Conservation (phyloP, 2,888 invertebrate genomes). For the Eucera pruinosa region DNA sequence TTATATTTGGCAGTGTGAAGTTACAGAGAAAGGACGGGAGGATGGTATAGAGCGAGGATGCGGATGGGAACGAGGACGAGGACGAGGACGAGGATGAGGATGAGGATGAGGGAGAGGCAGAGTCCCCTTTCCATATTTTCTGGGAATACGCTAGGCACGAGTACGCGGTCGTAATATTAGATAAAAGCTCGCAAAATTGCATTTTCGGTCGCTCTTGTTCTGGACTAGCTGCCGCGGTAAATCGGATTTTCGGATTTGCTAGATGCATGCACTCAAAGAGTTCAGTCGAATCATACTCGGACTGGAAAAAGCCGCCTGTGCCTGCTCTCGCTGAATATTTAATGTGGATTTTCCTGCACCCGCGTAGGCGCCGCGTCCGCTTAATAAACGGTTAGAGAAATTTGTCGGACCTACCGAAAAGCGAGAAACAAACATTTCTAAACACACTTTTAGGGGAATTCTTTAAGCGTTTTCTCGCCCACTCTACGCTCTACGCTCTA, state of each 20-base stretch:
- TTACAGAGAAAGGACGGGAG: too few species aligned
- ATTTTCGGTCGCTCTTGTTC: constrained; percentile 66
- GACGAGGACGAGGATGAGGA: too few species aligned
- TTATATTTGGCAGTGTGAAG: constrained; percentile 40
- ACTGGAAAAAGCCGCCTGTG: constrained; percentile 42
- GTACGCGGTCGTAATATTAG: constrained; percentile 65
- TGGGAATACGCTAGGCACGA: constrained; percentile 51
- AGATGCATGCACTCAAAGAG: constrained; percentile 73
- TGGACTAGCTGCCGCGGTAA: constrained; percentile 61
- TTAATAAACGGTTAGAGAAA: constrained; percentile 11
- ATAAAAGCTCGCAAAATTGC: constrained; percentile 70
- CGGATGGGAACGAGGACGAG: neutral
- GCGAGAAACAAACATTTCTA: too few species aligned
- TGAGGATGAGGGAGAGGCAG: neutral
- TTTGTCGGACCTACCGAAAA: neutral
- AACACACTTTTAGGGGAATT: neutral
- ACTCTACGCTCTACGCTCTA: too few species aligned
- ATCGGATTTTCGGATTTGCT: constrained; percentile 75
- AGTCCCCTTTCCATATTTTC: constrained; percentile 57
- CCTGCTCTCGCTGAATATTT: constrained; percentile 60
- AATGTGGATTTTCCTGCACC: constrained; percentile 39
- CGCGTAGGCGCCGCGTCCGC: neutral
- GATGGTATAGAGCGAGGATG: constrained; percentile 1
- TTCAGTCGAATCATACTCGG: constrained; percentile 57
- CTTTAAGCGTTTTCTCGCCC: neutral